Evolutionary conservation across 2,113 vertebrate genomes (phyloP), one percentile per base, ranked within the genome.

Genomic region (Bettongia penicillata): DNA sequence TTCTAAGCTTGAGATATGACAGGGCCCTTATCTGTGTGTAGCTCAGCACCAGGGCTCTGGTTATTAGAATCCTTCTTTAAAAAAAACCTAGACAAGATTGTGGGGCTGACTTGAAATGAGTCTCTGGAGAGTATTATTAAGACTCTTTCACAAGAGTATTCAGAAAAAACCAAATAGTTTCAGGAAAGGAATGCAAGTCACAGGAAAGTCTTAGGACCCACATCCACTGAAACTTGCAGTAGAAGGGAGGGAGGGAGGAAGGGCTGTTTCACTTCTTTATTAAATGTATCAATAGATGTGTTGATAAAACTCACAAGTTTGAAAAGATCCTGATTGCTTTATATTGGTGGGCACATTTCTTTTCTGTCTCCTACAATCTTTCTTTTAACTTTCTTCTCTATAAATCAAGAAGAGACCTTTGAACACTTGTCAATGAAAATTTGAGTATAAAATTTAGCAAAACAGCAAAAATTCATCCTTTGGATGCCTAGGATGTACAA

Each of bases 301-400:
- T 2, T 49, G 23, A 10, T 51, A 89, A 94, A 93, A 90, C 26
- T 55, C 26, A 91, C 53, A 77, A 92, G 31, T 89, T 5, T 51
- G 49, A 53, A 93, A 91, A 89, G 68, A 90, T 91, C n/a, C 26
- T 57, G 49, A 94, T 94, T 53, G 22, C 47, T 93, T 0, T 92
- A 90, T 94, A 91, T 94, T 92, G 51, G 90, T 89, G 53, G 31
- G 37, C 68, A n/a, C 50, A 51, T 93, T 0, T 48, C 68, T 43
- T 95, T 94, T 93, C 92, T 51, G 92, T 90, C 92, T 91, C 37
- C 93, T 93, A 96, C 37, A 8, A 68, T 94, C 93, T 95, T 92
- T 95, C 47, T 95, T 96, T 92, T 94, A 53, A 95, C 94, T 95
- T 92, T 90, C 37, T 9, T 93, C 55, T 94, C 37, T 91, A 97